Conservation (phyloP, 2,797 vertebrate species). For the Benthosema pterotum region DNA sequence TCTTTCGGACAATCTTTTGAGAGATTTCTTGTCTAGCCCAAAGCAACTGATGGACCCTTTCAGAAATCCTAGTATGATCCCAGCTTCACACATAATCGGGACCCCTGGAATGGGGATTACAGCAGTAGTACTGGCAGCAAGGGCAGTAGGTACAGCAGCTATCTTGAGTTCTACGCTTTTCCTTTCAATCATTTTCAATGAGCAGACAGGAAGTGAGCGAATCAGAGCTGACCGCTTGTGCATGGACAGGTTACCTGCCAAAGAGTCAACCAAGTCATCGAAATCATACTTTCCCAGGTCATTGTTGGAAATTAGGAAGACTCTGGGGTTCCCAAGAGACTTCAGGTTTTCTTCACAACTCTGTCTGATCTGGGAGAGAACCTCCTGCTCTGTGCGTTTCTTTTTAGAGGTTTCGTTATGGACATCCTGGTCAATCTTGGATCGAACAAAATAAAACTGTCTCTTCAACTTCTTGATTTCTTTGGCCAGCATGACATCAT, state of each 20-base stretch:
- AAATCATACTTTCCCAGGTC: constrained; percentile 36
- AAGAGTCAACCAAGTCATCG: constrained; percentile 6
- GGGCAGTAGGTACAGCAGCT: constrained; percentile 1
- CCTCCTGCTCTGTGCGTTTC: constrained; percentile 40
- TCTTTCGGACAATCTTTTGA: too few species aligned
- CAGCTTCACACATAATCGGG: not conserved
- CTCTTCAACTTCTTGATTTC: constrained; percentile 34
- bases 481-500: constrained; percentile 34
- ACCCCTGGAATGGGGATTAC: too few species aligned
- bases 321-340: too few species aligned
- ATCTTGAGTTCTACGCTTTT: constrained; percentile 21
- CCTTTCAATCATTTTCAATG: constrained; percentile 24
- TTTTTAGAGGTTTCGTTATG: constrained; percentile 30
- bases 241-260: constrained; percentile 25
- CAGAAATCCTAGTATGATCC: too few species aligned
- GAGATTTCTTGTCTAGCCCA: constrained; percentile 2
- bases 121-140: too few species aligned
- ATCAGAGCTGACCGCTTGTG: too few species aligned
- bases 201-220: constrained; percentile 35
- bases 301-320: too few species aligned
- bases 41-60: too few species aligned
- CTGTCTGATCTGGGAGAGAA: too few species aligned
- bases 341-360: too few species aligned
- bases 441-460: constrained; percentile 42
- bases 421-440: constrained; percentile 45